phyloP scores from a whole-genome alignment of 1,140 invertebrate species.

The Pteromalus puparum region DNA sequence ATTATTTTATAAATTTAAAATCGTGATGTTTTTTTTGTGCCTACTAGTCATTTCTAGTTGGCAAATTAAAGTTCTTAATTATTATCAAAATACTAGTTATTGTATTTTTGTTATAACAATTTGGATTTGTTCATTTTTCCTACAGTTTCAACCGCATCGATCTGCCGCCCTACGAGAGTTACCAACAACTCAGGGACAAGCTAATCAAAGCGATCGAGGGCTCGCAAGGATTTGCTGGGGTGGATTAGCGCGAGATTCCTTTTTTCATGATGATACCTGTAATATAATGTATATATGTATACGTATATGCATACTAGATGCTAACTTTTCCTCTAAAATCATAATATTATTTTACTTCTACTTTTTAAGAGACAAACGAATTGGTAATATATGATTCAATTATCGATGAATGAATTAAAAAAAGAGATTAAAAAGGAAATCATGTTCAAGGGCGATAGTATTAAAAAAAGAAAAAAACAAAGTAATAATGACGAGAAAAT shows the following conservation, averaged over 20 bases:
- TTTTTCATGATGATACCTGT: constrained; percentile 75
- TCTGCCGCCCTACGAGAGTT: constrained; percentile 96
- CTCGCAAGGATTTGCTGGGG: constrained; percentile 97
- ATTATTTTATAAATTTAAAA: too few relatives aligned
- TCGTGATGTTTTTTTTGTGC: too few relatives aligned
- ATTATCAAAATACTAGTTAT: too few relatives aligned
- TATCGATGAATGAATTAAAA: constrained; percentile 20
- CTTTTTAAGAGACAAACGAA: constrained; percentile 35
- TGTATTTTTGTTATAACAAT: not conserved
- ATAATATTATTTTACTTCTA: constrained; percentile 42
- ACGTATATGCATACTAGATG: constrained; percentile 59
- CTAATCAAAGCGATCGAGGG: constrained; percentile 98
- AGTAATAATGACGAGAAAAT: constrained; percentile 21
- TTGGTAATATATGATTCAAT: constrained; percentile 37
- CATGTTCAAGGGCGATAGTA: constrained; percentile 28
- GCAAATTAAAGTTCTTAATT: too few relatives aligned
- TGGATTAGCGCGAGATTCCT: constrained; percentile 87
- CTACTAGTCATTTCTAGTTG: too few relatives aligned
- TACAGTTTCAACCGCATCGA: constrained; percentile 97
- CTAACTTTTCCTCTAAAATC: constrained; percentile 37
- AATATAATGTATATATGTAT: constrained; percentile 75
- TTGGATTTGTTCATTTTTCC: constrained; percentile 35
- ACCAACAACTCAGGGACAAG: constrained; percentile 95
- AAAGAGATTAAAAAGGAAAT: constrained; percentile 22
- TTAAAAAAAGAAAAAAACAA: constrained; percentile 42